Base-by-base conservation (phyloP, 1,140 invertebrate genomes). In the Brachionus calyciflorus region DNA sequence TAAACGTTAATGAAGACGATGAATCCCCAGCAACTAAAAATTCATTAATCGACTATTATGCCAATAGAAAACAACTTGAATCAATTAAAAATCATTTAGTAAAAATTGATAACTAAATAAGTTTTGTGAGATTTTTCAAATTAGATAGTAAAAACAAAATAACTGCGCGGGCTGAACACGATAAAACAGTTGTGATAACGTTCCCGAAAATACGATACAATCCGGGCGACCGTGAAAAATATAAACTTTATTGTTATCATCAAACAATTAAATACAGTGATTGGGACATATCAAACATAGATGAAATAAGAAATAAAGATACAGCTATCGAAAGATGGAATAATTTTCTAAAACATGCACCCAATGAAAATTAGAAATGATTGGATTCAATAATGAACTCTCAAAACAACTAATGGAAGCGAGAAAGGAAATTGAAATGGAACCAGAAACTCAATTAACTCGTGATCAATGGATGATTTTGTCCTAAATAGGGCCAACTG, bases 1-100 rank as follows among this genome's bases (percentile, higher is more conserved):
- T 60, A 60, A 60, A 60, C n/a, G n/a, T 60, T 33, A 60, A 60
- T 33, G 55, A 40, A 60, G 30, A 60, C 55, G 55, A 60, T 17
- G 55, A 60, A 4, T 19, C 0, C 33, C n/a, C 55, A 33, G 55
- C 55, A 60, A 60, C 55, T 3, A 60, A 37, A 60, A 60, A 60
- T 40, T 60, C 55, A 60, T 60, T 60, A 60, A 60, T 60, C 12
- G 30, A 60, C 12, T 60, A 7, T 40, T 33, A 33, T 60, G 55
- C 55, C 33, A 33, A 60, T 33, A 60, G 55, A 33, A 60, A 60
- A 33, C 12, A 60, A 33, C 0, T 60, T 60, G 28, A 60, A 60
- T n/a, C 55, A 60, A 37, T 60, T 0, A 60, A 60, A 60, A 60
- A 60, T 60, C 55, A 60, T 33, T 33, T 40, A 60, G 55, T 40